phyloP scores from a whole-genome alignment of 2,113 vertebrate genomes.

The Brevimyrus niger region DNA sequence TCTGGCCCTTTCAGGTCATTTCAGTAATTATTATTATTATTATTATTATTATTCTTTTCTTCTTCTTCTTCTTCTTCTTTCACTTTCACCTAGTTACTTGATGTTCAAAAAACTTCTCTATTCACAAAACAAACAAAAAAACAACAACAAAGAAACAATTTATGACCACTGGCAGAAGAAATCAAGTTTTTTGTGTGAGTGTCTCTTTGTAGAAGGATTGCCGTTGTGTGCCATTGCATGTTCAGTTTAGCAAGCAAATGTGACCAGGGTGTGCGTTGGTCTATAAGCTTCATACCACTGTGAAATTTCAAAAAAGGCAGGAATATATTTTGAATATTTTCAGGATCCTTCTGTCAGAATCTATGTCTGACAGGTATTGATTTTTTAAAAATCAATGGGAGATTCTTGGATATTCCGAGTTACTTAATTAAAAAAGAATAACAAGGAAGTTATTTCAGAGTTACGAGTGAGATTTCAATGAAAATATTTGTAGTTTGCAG shows the following conservation, averaged over 20 bases:
- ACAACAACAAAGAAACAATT: not conserved
- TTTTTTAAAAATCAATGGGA: not conserved
- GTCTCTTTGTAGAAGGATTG: conserved; percentile 10
- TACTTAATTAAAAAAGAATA: not conserved
- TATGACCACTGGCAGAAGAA: not conserved
- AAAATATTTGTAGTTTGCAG: not conserved
- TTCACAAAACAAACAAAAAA: not conserved
- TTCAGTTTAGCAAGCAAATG: conserved; percentile 35
- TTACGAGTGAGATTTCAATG: not conserved
- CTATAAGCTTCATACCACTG: not conserved
- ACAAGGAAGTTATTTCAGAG: not conserved
- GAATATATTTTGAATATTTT: not conserved
- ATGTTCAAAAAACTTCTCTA: not conserved
- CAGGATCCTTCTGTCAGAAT: not conserved
- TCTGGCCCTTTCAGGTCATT: not conserved
- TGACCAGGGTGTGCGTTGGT: conserved; percentile 13
- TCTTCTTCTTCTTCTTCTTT: no score
- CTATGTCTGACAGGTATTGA: not conserved
- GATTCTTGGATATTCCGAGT: not conserved
- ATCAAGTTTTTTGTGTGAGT: not conserved
- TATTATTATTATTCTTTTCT: no score
- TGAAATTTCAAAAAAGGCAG: not conserved
- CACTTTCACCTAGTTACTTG: not conserved
- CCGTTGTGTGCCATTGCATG: conserved; percentile 20
- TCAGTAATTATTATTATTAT: no score